A percentile compares a stretch with the other conserved stretches of the same genome.
Evolutionary conservation across 2,888 invertebrate genomes (phyloP).

Genomic region (Athalia circularis): DNA sequence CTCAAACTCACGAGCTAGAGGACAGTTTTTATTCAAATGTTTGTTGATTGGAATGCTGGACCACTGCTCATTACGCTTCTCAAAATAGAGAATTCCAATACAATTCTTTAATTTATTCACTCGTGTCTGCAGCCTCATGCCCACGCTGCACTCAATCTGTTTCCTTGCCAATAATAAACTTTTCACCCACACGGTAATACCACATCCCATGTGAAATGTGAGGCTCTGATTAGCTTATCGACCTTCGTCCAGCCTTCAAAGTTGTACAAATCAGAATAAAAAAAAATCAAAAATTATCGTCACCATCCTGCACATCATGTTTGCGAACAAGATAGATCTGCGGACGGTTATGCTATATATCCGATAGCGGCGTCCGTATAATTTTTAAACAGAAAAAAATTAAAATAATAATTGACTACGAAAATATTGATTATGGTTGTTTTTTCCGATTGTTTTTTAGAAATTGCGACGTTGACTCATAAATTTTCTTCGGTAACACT

Average conservation of each 20-base stretch:
- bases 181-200: not conserved
- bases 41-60: not conserved
- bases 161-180: constrained; percentile 3
- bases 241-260: not conserved
- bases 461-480: constrained; percentile 87
- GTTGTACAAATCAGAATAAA: not conserved
- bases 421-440: not conserved
- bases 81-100: not conserved
- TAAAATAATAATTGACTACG: not conserved
- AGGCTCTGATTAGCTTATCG: not conserved
- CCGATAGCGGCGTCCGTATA: no score
- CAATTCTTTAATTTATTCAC: constrained; percentile 5
- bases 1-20: not conserved
- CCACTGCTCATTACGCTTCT: no score
- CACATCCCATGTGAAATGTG: not conserved
- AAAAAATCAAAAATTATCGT: no score
- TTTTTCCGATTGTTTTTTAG: constrained; percentile 73
- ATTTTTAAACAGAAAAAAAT: not conserved
- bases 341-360: no score
- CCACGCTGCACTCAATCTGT: not conserved
- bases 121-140: not conserved
- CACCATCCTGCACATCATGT: no score
- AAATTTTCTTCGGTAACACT: constrained; percentile 88
- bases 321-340: no score
- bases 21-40: constrained; percentile 5